Conservation (phyloP, 2,113 vertebrate genomes). For the Thalassoma bifasciatum region DNA sequence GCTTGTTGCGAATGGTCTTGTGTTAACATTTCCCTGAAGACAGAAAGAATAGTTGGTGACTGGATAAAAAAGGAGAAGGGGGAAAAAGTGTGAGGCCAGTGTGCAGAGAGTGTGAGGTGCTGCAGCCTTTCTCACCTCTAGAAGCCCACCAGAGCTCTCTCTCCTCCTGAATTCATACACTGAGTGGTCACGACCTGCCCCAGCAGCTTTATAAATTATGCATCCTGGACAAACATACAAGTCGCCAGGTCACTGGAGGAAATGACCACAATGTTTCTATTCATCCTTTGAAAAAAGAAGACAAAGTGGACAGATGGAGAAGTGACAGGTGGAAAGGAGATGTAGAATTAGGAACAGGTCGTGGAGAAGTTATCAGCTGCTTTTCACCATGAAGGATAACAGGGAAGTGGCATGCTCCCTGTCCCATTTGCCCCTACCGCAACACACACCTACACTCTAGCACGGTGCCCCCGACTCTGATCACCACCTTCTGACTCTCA, state of each 20-base stretch:
- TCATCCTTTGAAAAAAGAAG: background rate
- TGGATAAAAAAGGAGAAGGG: conserved; percentile 4
- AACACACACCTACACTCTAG: conserved; percentile 54
- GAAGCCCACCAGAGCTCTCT: background rate
- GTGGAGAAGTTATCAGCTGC: conserved; percentile 9
- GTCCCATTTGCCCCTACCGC: conserved; percentile 3
- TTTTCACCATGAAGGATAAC: conserved; percentile 2
- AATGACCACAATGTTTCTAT: conserved; percentile 62
- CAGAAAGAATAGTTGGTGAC: background rate
- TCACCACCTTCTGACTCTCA: conserved; percentile 68
- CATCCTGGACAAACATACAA: conserved; percentile 89
- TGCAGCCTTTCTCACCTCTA: conserved; percentile 20
- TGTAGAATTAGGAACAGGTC: conserved; percentile 5
- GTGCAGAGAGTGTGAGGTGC: background rate
- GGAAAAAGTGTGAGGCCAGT: conserved; percentile 1
- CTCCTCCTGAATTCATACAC: conserved; percentile 52
- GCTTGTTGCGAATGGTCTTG: conserved; percentile 20
- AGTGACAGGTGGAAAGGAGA: conserved; percentile 23
- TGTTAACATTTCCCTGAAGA: conserved; percentile 8
- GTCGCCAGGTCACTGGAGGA: conserved; percentile 78
- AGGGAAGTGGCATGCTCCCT: conserved; percentile 5
- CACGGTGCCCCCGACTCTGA: conserved; percentile 28
- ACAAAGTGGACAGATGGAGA: background rate
- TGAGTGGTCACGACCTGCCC: conserved; percentile 80
- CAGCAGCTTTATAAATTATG: conserved; percentile 89